These are phyloP conservation scores for Ooceraea biroi DNA, from an alignment of 1,140 invertebrate species.

Conservation along the genomic window DNA sequence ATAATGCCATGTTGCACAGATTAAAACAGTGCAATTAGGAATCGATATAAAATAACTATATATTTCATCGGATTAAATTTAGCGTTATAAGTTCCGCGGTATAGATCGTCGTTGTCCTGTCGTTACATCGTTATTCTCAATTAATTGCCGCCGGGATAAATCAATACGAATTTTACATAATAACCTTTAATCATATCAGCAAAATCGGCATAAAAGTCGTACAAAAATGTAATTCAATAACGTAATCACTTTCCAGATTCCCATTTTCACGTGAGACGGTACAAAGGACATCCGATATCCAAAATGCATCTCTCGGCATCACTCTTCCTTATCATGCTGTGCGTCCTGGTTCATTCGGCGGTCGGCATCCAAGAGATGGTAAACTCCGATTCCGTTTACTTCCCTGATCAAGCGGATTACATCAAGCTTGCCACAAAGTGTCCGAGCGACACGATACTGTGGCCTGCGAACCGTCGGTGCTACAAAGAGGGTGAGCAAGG, in stretches of 20 bases:
- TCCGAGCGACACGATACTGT: slow-evolving; percentile 63
- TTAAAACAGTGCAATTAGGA: too few species aligned
- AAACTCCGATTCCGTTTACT: slow-evolving; percentile 61
- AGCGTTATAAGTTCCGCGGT: too few species aligned
- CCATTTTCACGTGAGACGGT: not conserved
- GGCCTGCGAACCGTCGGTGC: slow-evolving; percentile 69
- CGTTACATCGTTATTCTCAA: not conserved
- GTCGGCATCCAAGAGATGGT: slow-evolving; percentile 31
- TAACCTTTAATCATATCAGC: too few species aligned
- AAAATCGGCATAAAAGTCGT: not conserved
- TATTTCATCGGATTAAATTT: too few species aligned
- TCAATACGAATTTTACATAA: slow-evolving; percentile 19
- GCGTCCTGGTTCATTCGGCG: not conserved
- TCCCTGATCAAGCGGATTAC: slow-evolving; percentile 75
- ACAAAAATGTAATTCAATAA: not conserved
- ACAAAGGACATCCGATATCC: not conserved
- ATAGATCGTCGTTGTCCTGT: too few species aligned
- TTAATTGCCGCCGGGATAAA: not conserved
- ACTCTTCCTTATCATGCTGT: slow-evolving; percentile 5
- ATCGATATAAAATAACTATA: too few species aligned
- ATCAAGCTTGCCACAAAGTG: slow-evolving; percentile 49
- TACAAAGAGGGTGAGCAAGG: slow-evolving; percentile 74
- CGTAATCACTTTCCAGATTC: slow-evolving; percentile 25
- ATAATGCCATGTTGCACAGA: too few species aligned
- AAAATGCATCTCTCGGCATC: slow-evolving; percentile 46